Evolutionary conservation across 2,113 vertebrate genomes (phyloP), one percentile per base, ranked within the genome.

Genomic region (Sorex fumeus): DNA sequence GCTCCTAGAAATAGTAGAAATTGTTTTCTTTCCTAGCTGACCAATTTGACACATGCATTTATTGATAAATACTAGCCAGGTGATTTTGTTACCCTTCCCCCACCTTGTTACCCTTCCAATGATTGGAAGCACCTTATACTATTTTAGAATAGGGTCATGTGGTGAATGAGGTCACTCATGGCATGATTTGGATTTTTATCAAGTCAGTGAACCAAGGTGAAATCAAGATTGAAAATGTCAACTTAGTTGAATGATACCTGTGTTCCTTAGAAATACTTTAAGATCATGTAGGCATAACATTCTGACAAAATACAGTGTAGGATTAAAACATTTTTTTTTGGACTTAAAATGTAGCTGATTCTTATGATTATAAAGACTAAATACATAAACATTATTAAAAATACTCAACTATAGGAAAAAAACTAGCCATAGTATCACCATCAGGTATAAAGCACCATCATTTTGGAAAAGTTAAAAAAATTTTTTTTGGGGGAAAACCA

Each of bases 131-230:
- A 79, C 43, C 72, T 77, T 60, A 50, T 45, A 67, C 21, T n/a
- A 57, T 57, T 76, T 82, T 1, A 43, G 43, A 83, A 19, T 13
- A 88, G 5, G 15, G 1, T 84, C 9, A 53, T 67, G 53, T 69
- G 32, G 45, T 64, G 81, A 66, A 15, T 69, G 66, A 87, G 71
- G 88, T 86, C 80, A 50, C 69, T 85, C 18, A n/a, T 0, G n/a
- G 34, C n/a, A 40, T 71, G 69, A 87, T 69, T 67, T 95, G 86
- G n/a, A 92, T 77, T 90, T 95, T 79, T 13, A 82, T 85, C 89
- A 90, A 82, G 75, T 87, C 62, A n/a, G 45, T 77, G 43, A 87
- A 78, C 64, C 57, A 57, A 93, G 79, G 90, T 94, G 62, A 93
- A 95, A 70, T 79, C 60, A 87, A 92, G 82, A 77, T 32, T 12